Evolutionary conservation across 2,113 vertebrate species (phyloP), one percentile per base, ranked within the genome.

Genomic region (Theristicus caerulescens): DNA sequence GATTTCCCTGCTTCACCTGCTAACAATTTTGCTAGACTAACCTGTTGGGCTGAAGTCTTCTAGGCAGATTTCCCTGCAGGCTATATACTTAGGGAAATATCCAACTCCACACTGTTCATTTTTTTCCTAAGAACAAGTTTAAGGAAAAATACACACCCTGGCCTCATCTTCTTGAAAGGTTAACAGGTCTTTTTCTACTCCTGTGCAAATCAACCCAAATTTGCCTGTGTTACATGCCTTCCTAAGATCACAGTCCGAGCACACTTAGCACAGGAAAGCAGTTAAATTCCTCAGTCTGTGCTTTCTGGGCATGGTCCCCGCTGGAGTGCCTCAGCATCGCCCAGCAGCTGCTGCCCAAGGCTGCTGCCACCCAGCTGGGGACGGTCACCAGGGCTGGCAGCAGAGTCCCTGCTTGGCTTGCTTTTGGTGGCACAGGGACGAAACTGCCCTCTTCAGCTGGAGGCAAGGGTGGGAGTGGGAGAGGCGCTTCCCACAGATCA

Each of bases 391-490:
- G 69, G 34, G 42, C 27, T 58, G 74, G 54, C 81, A 80, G 70
- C 40, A 76, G 38, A 84, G 36, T 10, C 19, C 51, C 4, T 0
- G 0, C 25, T 11, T 2, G 15, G 38, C 65, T 95, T 0, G 0
- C 16, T n/a, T 26, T 22, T 0, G 0, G 42, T 47, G 62, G 38
- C 69, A 61, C 1, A 1, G 32, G 31, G 25, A 13, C 7, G 5
- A 54, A 89, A 65, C 20, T 32, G 24, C 52, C 14, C 42, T 44
- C 54, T 57, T 62, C 58, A 72, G 16, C 40, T 13, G 31, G 18
- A 89, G 42, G 38, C 29, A 20, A 42, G 59, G 59, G 9, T 25
- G 47, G 20, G 22, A 69, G 24, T 11, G 1, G 40, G 14, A 15
- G 20, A 61, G 5, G 32, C 18, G 46, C 46, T 72, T 36, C 32